Percentiles rank a stretch among this genome's conserved stretches.
Evolutionary conservation across 1,140 invertebrate genomes (phyloP).

Genomic region (Drosophila parabipectinata): DNA sequence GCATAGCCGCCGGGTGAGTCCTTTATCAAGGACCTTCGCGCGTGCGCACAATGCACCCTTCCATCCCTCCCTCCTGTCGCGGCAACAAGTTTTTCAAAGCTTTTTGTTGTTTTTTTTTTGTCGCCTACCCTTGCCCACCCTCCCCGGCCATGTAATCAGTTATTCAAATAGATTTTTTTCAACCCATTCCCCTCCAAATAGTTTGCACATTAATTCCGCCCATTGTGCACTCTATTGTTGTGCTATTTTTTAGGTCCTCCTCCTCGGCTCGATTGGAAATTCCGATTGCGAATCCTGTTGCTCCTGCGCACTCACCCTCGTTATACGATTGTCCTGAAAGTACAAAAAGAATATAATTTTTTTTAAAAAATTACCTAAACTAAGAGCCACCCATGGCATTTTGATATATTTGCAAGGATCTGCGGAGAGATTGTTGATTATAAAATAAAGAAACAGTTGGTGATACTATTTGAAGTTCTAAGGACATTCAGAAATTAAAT

Average conservation of each 20-base stretch:
- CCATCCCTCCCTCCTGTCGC: not conserved
- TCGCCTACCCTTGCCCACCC: not conserved
- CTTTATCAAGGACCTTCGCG: slow-evolving; percentile 72
- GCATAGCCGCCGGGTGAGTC: slow-evolving; percentile 51
- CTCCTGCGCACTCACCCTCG: slow-evolving; percentile 37
- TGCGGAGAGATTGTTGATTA: not conserved
- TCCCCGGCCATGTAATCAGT: slow-evolving; percentile 56
- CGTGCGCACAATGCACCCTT: slow-evolving; percentile 50
- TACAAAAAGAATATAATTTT: not conserved
- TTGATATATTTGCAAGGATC: not conserved
- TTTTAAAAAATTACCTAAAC: no score
- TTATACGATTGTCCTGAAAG: not conserved
- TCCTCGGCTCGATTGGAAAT: not conserved
- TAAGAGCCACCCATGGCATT: not conserved
- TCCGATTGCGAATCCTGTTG: slow-evolving; percentile 36
- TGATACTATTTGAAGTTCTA: no score
- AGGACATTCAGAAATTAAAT: no score
- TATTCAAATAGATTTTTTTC: slow-evolving; percentile 74
- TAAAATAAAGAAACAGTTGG: no score
- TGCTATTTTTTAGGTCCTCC: not conserved
- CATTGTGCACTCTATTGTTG: slow-evolving; percentile 19
- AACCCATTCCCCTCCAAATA: slow-evolving; percentile 53
- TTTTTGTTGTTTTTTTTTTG: slow-evolving; percentile 12
- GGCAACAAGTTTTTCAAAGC: slow-evolving; percentile 64
- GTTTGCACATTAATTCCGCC: slow-evolving; percentile 59